Evolutionary conservation across 2,797 vertebrate genomes (phyloP).

Genomic region (Muraenolepis orangiensis): DNA sequence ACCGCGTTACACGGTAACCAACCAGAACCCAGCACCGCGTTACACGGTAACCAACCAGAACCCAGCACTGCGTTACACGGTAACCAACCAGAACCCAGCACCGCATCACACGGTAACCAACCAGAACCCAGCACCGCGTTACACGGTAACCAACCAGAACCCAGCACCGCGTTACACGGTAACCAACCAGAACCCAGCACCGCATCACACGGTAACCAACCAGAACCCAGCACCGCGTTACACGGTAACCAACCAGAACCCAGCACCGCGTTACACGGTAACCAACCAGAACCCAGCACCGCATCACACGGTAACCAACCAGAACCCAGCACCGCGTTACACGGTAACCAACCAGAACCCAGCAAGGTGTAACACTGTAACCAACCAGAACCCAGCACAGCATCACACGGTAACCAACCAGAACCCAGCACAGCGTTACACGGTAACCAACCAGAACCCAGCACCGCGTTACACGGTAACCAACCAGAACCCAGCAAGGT

Average conservation of each 20-base stretch:
- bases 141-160: too few species aligned
- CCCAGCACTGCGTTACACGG: too few species aligned
- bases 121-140: constrained; percentile 23
- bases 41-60: too few species aligned
- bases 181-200: background rate
- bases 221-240: constrained; percentile 29
- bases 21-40: constrained; percentile 16
- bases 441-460: too few species aligned
- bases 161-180: constrained; percentile 43
- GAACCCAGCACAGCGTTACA: too few species aligned
- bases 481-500: background rate
- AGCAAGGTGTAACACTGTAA: too few species aligned
- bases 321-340: constrained; percentile 33
- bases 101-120: too few species aligned
- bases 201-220: too few species aligned
- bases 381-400: background rate
- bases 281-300: background rate
- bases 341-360: too few species aligned
- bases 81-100: background rate
- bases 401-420: too few species aligned
- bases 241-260: too few species aligned
- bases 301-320: too few species aligned
- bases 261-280: constrained; percentile 44
- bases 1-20: constrained; percentile 52
- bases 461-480: constrained; percentile 48